Evolutionary conservation across 2,888 invertebrate genomes (phyloP), one percentile per base, ranked within the genome.

Genomic region (Ischnura elegans): DNA sequence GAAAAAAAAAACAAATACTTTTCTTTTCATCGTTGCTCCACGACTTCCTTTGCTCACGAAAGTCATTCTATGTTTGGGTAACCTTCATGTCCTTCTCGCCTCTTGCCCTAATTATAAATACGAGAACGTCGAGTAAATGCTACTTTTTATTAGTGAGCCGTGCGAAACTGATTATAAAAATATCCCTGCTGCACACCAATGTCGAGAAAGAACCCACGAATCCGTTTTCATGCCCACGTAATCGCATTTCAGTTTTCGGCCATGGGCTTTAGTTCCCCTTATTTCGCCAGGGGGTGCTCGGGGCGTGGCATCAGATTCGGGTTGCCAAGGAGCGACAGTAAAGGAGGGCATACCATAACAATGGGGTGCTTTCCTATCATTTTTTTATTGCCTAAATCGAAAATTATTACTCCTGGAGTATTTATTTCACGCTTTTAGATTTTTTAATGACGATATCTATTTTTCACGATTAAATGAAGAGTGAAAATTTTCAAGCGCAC

Each of bases 181-280:
- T 10, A 16, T 16, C 36, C 16, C 10, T 0, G 29, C 2, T 13
- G 76, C 25, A 76, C 36, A 36, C 76, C 36, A 76, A 76, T 76
- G 76, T 16, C 3, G 76, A 76, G n/a, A 76, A 66, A 36, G 29
- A 76, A 16, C 36, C 36, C 76, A 5, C 76, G 66, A 29, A 76
- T 76, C 76, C 76, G n/a, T 36, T 76, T 76, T 36, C 76, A 1
- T 36, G 29, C 76, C 76, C 76, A 76, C 76, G 76, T 76, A 76
- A 76, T 76, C 36, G 76, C 29, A 76, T 76, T 76, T 36, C 29
- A 76, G 16, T 36, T 76, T 76, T 36, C 76, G 36, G 36, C 10
- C 21, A 10, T 19, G 42, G 25, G 42, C 25, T 86, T 45, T 46
- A n/a, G 86, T 46, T 86, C 43, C 3, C 43, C 86, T 46, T 86